Percentiles rank a stretch among this genome's conserved stretches.
Conservation (phyloP, 2,797 vertebrate genomes). For the Todus mexicanus region DNA sequence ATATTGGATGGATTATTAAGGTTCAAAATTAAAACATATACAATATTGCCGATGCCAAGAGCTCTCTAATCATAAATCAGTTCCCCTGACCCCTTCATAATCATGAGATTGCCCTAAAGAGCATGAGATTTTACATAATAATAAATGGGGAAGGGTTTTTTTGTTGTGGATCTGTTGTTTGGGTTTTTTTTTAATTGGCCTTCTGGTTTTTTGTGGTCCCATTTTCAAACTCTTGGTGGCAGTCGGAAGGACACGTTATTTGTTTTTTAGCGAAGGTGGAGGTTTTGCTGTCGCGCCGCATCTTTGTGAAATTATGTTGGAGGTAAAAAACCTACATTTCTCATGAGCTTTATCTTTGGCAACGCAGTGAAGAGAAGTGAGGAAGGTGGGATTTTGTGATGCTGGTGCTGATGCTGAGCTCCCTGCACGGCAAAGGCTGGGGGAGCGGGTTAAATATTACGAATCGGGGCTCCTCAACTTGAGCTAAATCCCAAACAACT, state of each 20-base stretch:
- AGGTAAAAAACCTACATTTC: neutral
- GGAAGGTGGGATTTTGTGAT: neutral
- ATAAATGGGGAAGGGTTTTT: neutral
- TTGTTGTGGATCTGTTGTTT: neutral
- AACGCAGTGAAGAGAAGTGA: neutral
- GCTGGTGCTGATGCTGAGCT: neutral
- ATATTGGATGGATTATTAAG: conserved; percentile 51
- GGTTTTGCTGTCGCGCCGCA: neutral
- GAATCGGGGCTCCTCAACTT: neutral
- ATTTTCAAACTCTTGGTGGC: neutral
- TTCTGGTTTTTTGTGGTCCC: neutral
- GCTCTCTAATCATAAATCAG: conserved; percentile 66
- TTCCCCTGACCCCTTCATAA: conserved; percentile 61
- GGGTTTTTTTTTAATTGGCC: conserved; percentile 38
- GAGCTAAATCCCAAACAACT: neutral
- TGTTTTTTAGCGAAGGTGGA: neutral
- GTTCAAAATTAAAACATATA: conserved; percentile 60
- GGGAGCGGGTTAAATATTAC: neutral
- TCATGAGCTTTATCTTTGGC: neutral
- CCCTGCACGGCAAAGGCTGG: no score
- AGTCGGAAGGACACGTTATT: neutral
- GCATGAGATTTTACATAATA: conserved; percentile 54
- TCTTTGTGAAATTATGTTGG: neutral
- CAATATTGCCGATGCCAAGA: conserved; percentile 56
- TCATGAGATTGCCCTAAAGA: conserved; percentile 66